These are phyloP conservation scores for Drosophila parabipectinata DNA, from an alignment of 1,140 invertebrate species.

Conservation along the genomic window DNA sequence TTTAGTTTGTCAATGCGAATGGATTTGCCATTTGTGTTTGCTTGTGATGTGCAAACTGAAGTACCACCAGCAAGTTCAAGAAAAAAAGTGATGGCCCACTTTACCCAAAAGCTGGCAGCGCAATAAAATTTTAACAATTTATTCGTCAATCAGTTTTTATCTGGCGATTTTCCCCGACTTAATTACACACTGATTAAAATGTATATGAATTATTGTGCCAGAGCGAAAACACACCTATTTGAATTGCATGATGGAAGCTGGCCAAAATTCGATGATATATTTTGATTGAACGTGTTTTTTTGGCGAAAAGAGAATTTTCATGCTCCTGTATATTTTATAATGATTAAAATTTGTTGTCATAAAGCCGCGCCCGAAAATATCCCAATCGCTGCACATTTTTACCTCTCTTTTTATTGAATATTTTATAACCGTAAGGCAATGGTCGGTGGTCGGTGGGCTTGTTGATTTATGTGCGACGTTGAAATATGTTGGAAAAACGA, in stretches of 20 bases:
- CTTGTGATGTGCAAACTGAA: conserved; percentile 14
- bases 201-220: conserved; percentile 28
- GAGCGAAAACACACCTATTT: conserved; percentile 19
- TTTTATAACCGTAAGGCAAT: conserved; percentile 24
- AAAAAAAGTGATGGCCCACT: background rate
- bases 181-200: conserved; percentile 50
- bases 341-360: conserved; percentile 54
- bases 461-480: conserved; percentile 28
- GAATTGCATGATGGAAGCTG: conserved; percentile 23
- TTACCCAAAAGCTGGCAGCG: background rate
- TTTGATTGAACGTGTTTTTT: conserved; percentile 33
- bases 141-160: background rate
- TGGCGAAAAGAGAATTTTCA: conserved; percentile 11
- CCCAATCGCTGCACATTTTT: conserved; percentile 1
- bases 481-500: conserved; percentile 6
- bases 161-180: conserved; percentile 2
- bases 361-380: conserved; percentile 12
- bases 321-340: conserved; percentile 46
- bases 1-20: conserved; percentile 53
- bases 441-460: conserved; percentile 10
- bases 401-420: conserved; percentile 28
- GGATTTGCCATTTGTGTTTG: conserved; percentile 38
- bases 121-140: background rate
- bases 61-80: background rate
- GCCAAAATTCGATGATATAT: conserved; percentile 32